These are phyloP conservation scores for Neomicropteryx cornuta DNA, from an alignment of 1,140 invertebrate genomes.

Conservation along the genomic window DNA sequence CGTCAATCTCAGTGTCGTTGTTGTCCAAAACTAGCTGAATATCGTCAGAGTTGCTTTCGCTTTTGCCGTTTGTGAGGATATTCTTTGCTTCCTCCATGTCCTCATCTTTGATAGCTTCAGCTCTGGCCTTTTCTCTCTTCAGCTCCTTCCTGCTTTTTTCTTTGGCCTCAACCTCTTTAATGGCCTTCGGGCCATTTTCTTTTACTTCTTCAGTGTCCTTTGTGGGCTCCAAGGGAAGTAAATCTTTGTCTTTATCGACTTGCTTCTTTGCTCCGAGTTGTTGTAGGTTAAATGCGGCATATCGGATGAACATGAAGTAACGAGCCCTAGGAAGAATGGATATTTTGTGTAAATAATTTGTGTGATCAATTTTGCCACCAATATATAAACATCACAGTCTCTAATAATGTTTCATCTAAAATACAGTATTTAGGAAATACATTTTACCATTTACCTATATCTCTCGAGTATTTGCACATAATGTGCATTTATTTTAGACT, in stretches of 20 bases:
- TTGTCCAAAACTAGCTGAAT: slow-evolving; percentile 32
- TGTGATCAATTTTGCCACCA: no score
- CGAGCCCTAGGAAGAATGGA: slow-evolving; percentile 43
- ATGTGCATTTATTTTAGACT: no score
- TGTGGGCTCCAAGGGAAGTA: slow-evolving; percentile 28
- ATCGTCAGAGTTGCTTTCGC: slow-evolving; percentile 18
- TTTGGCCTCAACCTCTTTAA: slow-evolving; percentile 17
- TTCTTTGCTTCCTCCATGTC: slow-evolving; percentile 23
- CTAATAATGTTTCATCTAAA: no score
- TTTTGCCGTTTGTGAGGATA: slow-evolving; percentile 10
- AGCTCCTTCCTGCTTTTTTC: slow-evolving; percentile 9
- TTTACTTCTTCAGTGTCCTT: slow-evolving; percentile 27
- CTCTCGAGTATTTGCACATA: no score
- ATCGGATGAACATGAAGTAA: slow-evolving; percentile 94
- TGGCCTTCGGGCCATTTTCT: slow-evolving; percentile 19
- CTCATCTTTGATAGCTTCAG: slow-evolving; percentile 17
- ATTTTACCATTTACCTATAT: no score
- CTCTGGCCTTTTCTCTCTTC: slow-evolving; percentile 18
- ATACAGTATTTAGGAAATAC: no score
- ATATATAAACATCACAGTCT: no score
- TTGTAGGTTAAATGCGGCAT: slow-evolving; percentile 89
- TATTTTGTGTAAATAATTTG: no score
- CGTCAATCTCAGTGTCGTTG: slow-evolving; percentile 47
- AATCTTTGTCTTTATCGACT: slow-evolving; percentile 24
- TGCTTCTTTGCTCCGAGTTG: slow-evolving; percentile 54